Evolutionary conservation across 2,113 vertebrate species (phyloP).

Genomic region (Nannospalax galili): DNA sequence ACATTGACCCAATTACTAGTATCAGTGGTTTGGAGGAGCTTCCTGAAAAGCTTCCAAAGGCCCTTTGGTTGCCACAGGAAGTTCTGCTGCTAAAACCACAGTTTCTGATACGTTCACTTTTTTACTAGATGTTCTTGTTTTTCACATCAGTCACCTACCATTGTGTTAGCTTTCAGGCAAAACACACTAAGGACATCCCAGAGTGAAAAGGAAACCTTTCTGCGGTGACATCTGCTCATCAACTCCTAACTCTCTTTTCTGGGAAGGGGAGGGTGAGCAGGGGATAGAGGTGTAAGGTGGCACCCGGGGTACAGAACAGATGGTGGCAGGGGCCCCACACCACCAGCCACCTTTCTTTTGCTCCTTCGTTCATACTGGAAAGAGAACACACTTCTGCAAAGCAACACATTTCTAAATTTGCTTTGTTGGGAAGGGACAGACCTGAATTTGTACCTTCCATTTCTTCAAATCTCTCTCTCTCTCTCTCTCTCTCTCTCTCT

Average conservation of each 20-base stretch:
- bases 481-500: not conserved
- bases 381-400: not conserved
- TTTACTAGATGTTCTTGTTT: conserved; percentile 63
- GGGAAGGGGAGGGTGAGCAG: not conserved
- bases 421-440: not conserved
- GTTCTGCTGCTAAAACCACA: conserved; percentile 29
- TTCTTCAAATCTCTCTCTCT: not conserved
- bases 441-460: not conserved
- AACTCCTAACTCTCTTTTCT: conserved; percentile 31
- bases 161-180: conserved; percentile 62
- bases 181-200: conserved; percentile 63
- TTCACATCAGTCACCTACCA: conserved; percentile 69
- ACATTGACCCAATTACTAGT: not conserved
- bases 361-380: not conserved
- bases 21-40: not conserved
- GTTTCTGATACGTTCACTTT: conserved; percentile 61
- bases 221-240: conserved; percentile 38
- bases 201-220: conserved; percentile 30
- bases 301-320: not conserved
- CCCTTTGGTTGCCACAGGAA: not conserved
- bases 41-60: not conserved
- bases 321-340: not conserved
- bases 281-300: not conserved
- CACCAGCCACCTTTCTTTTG: not conserved
- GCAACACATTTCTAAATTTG: not conserved